A percentile compares a stretch with the other conserved stretches of the same genome.
Evolutionary conservation across 2,113 vertebrate genomes (phyloP).

Genomic region (Oncorhynchus mykiss): DNA sequence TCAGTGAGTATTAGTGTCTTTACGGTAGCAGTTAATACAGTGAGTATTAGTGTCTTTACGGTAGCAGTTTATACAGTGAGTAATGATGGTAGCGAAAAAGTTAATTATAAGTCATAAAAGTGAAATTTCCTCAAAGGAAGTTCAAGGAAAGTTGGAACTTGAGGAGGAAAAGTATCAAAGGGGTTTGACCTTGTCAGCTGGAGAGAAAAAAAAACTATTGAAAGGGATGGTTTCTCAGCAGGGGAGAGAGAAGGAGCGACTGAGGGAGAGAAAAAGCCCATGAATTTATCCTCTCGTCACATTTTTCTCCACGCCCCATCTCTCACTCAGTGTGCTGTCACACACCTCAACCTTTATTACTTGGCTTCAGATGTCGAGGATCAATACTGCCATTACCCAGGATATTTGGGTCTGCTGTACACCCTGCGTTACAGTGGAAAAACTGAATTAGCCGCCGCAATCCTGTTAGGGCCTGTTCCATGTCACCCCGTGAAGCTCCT

Average conservation of each 20-base stretch:
- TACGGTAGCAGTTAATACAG: no score
- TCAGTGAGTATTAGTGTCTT: no score
- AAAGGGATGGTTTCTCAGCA: conserved; percentile 31
- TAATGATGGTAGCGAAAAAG: no score
- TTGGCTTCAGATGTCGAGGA: conserved; percentile 36
- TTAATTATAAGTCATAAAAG: no score
- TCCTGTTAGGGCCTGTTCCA: background rate
- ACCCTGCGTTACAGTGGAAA: conserved; percentile 37
- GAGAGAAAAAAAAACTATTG: background rate
- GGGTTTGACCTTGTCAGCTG: no score
- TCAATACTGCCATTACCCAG: conserved; percentile 50
- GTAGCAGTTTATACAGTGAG: no score
- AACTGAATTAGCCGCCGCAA: conserved; percentile 38
- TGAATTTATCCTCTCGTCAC: conserved; percentile 51
- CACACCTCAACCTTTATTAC: conserved; percentile 50
- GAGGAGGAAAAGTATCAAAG: background rate
- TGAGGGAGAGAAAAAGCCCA: conserved; percentile 10
- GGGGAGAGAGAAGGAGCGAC: conserved; percentile 12
- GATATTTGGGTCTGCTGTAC: conserved; percentile 35
- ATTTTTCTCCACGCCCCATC: conserved; percentile 49
- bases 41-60: no score
- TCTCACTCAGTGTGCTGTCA: conserved; percentile 52
- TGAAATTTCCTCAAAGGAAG: background rate
- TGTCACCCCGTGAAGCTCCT: background rate
- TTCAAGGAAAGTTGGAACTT: background rate